Conservation (phyloP, 2,113 vertebrate species). For the Lycocorax pyrrhopterus region DNA sequence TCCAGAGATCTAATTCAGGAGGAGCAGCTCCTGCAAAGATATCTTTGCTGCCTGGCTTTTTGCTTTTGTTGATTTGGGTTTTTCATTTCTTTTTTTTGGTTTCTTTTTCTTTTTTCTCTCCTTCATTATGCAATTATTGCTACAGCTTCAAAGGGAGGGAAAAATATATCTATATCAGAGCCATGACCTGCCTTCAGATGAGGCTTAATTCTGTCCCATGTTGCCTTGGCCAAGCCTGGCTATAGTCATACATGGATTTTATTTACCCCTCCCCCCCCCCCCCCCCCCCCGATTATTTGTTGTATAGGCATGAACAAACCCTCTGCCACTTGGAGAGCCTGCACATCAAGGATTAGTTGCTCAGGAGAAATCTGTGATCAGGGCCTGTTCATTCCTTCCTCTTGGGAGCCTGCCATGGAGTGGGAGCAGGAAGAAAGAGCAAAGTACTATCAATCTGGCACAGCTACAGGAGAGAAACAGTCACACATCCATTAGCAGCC, state of each 20-base stretch:
- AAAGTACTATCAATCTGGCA: neutral
- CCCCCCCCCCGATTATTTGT: neutral
- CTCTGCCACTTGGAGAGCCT: neutral
- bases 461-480: neutral
- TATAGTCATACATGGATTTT: neutral
- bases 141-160: neutral
- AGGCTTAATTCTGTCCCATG: neutral
- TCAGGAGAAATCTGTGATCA: neutral
- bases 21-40: constrained; percentile 3
- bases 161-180: neutral
- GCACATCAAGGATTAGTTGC: neutral
- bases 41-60: neutral
- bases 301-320: neutral
- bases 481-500: neutral
- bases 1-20: constrained; percentile 58
- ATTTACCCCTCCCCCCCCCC: neutral
- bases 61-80: neutral
- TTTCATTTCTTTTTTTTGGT: neutral
- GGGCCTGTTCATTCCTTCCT: neutral
- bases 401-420: neutral
- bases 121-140: neutral
- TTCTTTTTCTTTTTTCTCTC: fast-evolving
- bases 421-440: neutral
- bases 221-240: neutral
- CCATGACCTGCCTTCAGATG: neutral